Base-by-base conservation (phyloP, 2,113 vertebrate species). In the Corythornis madagascariensis region DNA sequence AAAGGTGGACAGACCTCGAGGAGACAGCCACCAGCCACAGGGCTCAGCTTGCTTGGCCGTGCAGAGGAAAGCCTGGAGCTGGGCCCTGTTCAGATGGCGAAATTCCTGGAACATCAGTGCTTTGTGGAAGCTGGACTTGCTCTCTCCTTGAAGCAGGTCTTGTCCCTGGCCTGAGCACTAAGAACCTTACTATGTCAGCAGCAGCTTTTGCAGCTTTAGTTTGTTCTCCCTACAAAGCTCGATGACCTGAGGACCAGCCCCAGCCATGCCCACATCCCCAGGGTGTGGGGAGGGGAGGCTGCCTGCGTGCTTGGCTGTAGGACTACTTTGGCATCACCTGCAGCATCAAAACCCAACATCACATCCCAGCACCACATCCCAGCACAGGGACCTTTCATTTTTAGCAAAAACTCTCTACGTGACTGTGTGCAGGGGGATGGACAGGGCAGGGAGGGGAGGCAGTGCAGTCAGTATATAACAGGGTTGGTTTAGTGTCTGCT, bases 401-500 rank as follows among this genome's bases (percentile, higher is more conserved):
- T 78, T 24, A 69, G 14, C 25, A 31, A 10, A 31, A 42, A 0
- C 43, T 56, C 78, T 50, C 48, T 19, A 5, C 18, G 11, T 52
- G 69, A 14, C 16, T 33, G 20, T 14, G 26, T 19, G 61, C 6
- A 4, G 63, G 71, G 9, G 42, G 19, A 69, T 13, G n/a, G 79
- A 85, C 2, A 0, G 40, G 52, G 11, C 26, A 45, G 40, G 60
- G n/a, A 82, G 52, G 28, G 21, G 50, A 91, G 71, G 31, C 6
- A 0, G 18, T 69, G 77, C 22, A 93, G 88, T 89, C 96, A 93
- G 91, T 73, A 95, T 92, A 90, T 94, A 91, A 92, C 95, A 96
- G 95, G 93, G 74, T 88, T 96, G 96, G 15, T 94, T 89, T 90
- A 90, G 66, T 47, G 26, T 78, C 83, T 43, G 29, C 43, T 86